Evolutionary conservation across 2,113 vertebrate species (phyloP), one percentile per base, ranked within the genome.

Genomic region (Bathybates hornii): DNA sequence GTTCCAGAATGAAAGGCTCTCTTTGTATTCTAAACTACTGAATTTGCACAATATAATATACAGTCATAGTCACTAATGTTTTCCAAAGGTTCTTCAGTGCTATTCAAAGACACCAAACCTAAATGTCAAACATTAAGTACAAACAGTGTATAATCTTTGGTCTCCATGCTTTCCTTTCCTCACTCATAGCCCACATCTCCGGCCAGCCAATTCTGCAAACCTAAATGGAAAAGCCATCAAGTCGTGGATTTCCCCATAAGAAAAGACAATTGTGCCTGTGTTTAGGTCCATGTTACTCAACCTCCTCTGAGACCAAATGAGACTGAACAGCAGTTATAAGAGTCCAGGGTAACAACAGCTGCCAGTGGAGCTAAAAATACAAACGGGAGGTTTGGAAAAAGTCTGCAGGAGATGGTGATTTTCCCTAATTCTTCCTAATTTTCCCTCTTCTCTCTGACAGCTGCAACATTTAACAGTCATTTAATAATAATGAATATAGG

Each of bases 261-360:
- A 82, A 43, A 87, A 84, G 68, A 93, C 94, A 92, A 94, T 86
- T 59, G 90, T 7, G 50, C 36, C 82, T 87, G 61, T 92, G 93
- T 93, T 91, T 32, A 50, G 73, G 45, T 78, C 73, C 68, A 9
- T 80, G 78, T 87, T 90, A 36, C 76, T 89, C 87, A 83, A 56
- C 80, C 34, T 85, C 73, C 54, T 34, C 29, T 16, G 68, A 56
- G 56, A 68, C 66, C 8, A 59, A 11, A 86, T 16, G 61, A 56
- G 50, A 24, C 29, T 11, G 59, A 87, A 88, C 87, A 90, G 57
- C 66, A 80, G 9, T 7, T 27, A 68, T 48, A 76, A 76, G 73
- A 53, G 73, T 71, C 82, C 71, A 80, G 45, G 68, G 43, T 6
- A 5, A 59, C 54, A 17, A 12, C 16, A 5, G 76, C 68, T 84